Evolutionary conservation across 2,113 vertebrate genomes (phyloP).

Genomic region (Entomyzon cyanotis): DNA sequence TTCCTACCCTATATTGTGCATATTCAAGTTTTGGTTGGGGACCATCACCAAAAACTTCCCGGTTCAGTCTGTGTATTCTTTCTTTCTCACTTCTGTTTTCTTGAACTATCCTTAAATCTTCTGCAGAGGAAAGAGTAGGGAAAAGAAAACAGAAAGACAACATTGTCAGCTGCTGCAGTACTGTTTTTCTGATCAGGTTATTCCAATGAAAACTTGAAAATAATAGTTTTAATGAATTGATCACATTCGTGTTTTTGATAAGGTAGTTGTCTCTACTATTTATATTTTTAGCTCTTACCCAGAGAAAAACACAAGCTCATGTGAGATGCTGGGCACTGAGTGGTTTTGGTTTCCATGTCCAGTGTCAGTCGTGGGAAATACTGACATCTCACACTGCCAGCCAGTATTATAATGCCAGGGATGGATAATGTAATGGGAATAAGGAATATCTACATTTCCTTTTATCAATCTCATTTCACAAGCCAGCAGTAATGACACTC

Average conservation of each 20-base stretch:
- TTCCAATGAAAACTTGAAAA: neutral
- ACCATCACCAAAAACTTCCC: conserved; percentile 81
- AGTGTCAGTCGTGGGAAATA: neutral
- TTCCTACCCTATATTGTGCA: conserved; percentile 84
- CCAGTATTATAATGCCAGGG: neutral
- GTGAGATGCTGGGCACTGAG: neutral
- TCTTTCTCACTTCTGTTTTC: conserved; percentile 80
- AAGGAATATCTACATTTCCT: neutral
- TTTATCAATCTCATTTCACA: neutral
- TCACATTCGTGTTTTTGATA: neutral
- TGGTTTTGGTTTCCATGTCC: neutral
- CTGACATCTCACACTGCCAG: neutral
- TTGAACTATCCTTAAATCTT: conserved; percentile 77
- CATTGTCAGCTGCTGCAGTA: neutral
- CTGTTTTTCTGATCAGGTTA: neutral
- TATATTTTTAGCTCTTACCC: neutral
- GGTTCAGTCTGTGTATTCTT: conserved; percentile 75
- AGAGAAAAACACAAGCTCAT: neutral
- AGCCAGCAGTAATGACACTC: neutral
- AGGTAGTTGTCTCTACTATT: neutral
- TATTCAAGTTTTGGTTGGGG: conserved; percentile 83
- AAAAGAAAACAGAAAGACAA: neutral
- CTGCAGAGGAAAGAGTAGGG: neutral
- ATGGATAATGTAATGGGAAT: no score
- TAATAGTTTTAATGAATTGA: neutral